phyloP scores from a whole-genome alignment of 2,113 vertebrate genomes.

The Neodontobutis hainanensis region DNA sequence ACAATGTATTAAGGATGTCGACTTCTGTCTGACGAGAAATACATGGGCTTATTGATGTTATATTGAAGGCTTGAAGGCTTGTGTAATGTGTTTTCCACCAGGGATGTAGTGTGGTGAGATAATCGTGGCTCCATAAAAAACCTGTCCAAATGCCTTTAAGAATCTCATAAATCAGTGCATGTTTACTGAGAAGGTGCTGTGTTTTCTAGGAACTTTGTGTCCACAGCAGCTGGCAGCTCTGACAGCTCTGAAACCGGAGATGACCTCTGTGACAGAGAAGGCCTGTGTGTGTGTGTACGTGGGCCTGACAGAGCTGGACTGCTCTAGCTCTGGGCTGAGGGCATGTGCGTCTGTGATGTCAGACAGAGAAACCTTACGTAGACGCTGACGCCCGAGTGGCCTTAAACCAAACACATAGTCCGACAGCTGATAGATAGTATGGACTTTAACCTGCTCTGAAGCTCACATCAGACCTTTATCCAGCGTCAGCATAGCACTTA shows the following conservation, averaged over 20 bases:
- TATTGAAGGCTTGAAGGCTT: too few relatives aligned
- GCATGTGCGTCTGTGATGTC: slow-evolving; percentile 37
- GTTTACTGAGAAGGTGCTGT: not conserved
- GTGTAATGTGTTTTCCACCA: not conserved
- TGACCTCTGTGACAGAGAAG: slow-evolving; percentile 33
- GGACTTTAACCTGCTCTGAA: slow-evolving; percentile 39
- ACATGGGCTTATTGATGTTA: not conserved
- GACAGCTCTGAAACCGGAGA: not conserved
- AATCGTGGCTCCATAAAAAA: not conserved
- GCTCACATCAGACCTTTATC: slow-evolving; percentile 29
- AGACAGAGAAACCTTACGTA: slow-evolving; percentile 30
- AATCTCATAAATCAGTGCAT: not conserved
- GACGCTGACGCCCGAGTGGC: slow-evolving; percentile 33
- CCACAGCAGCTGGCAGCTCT: slow-evolving; percentile 33
- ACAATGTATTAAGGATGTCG: too few relatives aligned
- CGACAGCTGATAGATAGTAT: slow-evolving; percentile 49
- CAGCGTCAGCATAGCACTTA: slow-evolving; percentile 27
- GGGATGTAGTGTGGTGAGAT: not conserved
- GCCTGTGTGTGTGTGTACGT: slow-evolving; percentile 7
- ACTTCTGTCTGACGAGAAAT: not conserved
- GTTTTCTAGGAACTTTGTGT: slow-evolving; percentile 19
- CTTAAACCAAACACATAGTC: slow-evolving; percentile 49
- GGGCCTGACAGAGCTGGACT: slow-evolving; percentile 15
- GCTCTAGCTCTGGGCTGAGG: slow-evolving; percentile 14
- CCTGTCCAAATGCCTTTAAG: slow-evolving; percentile 2